Evolutionary conservation across 1,140 invertebrate species (phyloP), one percentile per base, ranked within the genome.

Genomic region (Acromyrmex heyeri): DNA sequence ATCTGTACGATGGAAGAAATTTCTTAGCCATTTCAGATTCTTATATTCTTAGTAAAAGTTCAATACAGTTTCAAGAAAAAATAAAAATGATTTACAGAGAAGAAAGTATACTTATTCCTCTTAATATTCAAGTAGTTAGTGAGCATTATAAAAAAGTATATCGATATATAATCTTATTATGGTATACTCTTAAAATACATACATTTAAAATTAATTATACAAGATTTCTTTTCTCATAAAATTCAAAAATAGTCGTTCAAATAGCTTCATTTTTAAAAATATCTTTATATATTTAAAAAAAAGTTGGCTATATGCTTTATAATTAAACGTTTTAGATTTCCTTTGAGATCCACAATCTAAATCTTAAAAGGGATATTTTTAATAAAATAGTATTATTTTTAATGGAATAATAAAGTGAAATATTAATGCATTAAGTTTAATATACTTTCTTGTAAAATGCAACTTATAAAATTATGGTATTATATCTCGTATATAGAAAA

Each of bases 11-110:
- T 27, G 8, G 27, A n/a, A 61, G 12, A 72, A 7, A 14, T 82
- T 34, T 61, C 18, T 61, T 61, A 62, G 57, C 12, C 48, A 61
- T 75, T 61, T 73, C 14, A 61, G 7, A 73, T 61, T 73, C 55
- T 82, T 82, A 59, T 72, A 59, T 59, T 72, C 57, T 82, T n/a
- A 69, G 14, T 16, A 14, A 57, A 6, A 82, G n/a, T 82, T 73
- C 55, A 1, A 82, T 48, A 34, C 14, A 50, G 2, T 82, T 44
- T 61, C 14, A 48, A 82, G 27, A 30, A 82, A 21, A 50, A 59
- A 61, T 16, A 48, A 82, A 14, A 59, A 30, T 34, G 0, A 27
- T 21, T 78, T 30, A 64, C 5, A 34, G 7, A 21, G 18, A 21
- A 57, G 18, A 21, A 38, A 14, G 2, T 62, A 12, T 44, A 76